Evolutionary conservation across 2,113 vertebrate species (phyloP), one percentile per base, ranked within the genome.

Genomic region (Mixornis gularis): DNA sequence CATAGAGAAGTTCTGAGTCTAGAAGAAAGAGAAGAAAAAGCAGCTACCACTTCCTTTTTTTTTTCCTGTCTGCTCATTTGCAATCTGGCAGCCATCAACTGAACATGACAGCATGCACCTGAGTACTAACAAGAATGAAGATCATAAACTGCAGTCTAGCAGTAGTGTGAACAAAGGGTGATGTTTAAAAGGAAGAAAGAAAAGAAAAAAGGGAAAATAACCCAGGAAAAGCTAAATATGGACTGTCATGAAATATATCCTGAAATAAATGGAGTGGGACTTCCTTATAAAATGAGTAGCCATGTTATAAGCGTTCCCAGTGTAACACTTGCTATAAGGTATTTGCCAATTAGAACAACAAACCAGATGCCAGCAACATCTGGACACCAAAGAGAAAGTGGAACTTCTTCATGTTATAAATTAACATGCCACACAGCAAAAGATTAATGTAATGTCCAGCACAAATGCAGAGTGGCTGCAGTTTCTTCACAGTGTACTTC

Each of bases 361-460:
- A 94, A 94, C 24, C 72, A 95, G 64, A 70, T 73, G 72, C 40
- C 60, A 83, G 40, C 19, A 80, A 90, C 68, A 95, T 74, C 90
- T 94, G 90, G 62, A 87, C 22, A 93, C n/a, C 71, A 85, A 92
- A 85, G 26, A 72, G 18, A 60, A 20, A 73, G 10, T 66, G 52
- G 71, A 77, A 79, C n/a, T 90, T 73, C 56, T 55, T 64, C 60
- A 90, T 43, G 41, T 32, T 11, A 64, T 10, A 92, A 86, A 79
- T 64, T 70, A 90, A 86, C 25, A 49, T 22, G 44, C 48, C 48
- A 82, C 52, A 70, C 0, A 49, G 55, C 38, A 49, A 65, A 85
- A 80, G 34, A 73, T 20, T 48, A 87, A 58, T 12, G 29, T 40
- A 66, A 48, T 6, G 18, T 30, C 68, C 85, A 83, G 46, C 30